Evolutionary conservation across 2,113 vertebrate genomes (phyloP).

Genomic region (Chaenocephalus aceratus): DNA sequence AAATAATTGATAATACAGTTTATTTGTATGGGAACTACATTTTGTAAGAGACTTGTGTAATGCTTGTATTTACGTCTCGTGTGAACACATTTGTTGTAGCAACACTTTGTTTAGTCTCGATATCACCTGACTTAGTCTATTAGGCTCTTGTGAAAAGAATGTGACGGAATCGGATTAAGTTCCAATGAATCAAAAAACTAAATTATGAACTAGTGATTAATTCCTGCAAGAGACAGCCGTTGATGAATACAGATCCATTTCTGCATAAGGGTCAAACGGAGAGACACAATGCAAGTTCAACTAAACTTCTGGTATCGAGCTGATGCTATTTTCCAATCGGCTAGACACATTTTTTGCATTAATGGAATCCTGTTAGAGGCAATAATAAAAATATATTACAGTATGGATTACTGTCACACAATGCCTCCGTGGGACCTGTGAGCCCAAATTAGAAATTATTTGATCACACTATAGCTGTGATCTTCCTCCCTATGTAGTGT

Average conservation of each 20-base stretch:
- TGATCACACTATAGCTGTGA: conserved; percentile 17
- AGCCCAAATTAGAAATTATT: conserved; percentile 29
- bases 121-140: not conserved
- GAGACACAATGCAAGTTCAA: conserved; percentile 18
- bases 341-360: conserved; percentile 15
- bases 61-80: not conserved
- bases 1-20: too few relatives aligned
- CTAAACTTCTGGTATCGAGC: conserved; percentile 6
- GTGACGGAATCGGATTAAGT: conserved; percentile 1
- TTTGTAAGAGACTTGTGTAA: too few relatives aligned
- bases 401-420: conserved; percentile 25
- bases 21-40: too few relatives aligned
- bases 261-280: not conserved
- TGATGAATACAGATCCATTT: conserved; percentile 44
- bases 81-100: not conserved
- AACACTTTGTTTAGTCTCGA: not conserved
- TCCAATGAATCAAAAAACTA: not conserved
- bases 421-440: conserved; percentile 17
- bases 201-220: conserved; percentile 33
- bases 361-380: conserved; percentile 24
- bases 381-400: conserved; percentile 51
- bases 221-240: conserved; percentile 29
- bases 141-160: not conserved
- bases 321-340: conserved; percentile 17
- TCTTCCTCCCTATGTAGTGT: not conserved